Conservation (phyloP, 2,797 vertebrate genomes). For the Hoplostethus atlanticus region DNA sequence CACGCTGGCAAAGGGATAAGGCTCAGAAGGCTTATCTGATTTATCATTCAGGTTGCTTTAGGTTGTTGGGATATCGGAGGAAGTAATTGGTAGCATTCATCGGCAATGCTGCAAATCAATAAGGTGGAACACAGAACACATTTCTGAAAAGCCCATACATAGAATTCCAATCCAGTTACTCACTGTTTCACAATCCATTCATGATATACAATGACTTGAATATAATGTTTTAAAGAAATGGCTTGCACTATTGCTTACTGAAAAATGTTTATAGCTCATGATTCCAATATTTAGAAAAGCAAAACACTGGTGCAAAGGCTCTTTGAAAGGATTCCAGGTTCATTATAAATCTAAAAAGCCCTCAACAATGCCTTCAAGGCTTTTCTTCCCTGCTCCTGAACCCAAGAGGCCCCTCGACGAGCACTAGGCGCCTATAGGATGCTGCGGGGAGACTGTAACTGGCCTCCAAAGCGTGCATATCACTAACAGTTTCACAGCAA, state of each 20-base stretch:
- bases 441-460: slow-evolving; percentile 19
- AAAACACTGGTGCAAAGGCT: not conserved
- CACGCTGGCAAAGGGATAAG: slow-evolving; percentile 1
- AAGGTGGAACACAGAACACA: too few species aligned
- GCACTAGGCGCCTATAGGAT: slow-evolving; percentile 1
- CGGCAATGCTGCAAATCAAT: too few species aligned
- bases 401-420: slow-evolving; percentile 32
- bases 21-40: not conserved
- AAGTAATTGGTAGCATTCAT: too few species aligned
- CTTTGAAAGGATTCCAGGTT: slow-evolving; percentile 8
- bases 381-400: slow-evolving; percentile 30
- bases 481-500: slow-evolving; percentile 15
- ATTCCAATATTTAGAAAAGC: too few species aligned
- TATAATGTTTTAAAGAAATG: not conserved
- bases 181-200: not conserved
- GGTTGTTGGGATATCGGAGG: too few species aligned
- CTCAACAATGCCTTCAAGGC: slow-evolving; percentile 45
- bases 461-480: slow-evolving; percentile 18
- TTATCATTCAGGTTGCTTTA: not conserved
- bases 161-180: slow-evolving; percentile 1
- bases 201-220: not conserved
- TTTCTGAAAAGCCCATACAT: too few species aligned
- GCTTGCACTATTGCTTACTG: not conserved
- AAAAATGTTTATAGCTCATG: too few species aligned
- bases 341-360: slow-evolving; percentile 36